Evolutionary conservation across 2,888 invertebrate genomes (phyloP), one percentile per base, ranked within the genome.

Genomic region (Synergus laeviventris): DNA sequence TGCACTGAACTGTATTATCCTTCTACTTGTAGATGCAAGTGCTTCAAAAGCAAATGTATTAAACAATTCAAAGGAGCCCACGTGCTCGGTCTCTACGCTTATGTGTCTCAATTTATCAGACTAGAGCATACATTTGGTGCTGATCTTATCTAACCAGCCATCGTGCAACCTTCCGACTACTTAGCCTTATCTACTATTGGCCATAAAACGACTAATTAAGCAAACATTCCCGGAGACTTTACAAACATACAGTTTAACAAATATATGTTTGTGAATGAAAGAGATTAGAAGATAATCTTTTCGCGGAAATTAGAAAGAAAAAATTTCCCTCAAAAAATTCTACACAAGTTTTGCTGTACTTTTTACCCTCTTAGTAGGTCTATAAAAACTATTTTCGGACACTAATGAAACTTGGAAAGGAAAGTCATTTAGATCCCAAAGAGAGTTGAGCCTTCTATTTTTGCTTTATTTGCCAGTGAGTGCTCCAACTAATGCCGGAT

Each of bases 11-110:
- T 66, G 66, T 16, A 66, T 66, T 66, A 66, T 66, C 45, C 31
- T 66, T 16, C 16, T 21, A 21, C 42, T 60, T 18, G 62, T 38
- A 36, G n/a, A 31, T 11, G 74, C 18, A 60, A 80, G 45, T 77
- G 70, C 70, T 73, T 74, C 75, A 80, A 79, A 81, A 80, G 79
- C 75, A 18, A 66, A 73, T 79, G 75, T 76, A 80, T 83, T 77
- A 74, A 74, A 18, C 36, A 75, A 66, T 70, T 75, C 38, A 66
- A 31, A 74, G 74, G 62, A 70, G 75, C 81, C 76, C 78, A 81
- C 80, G 84, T 80, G 74, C 80, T 78, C 66, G 74, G 24, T 49
- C 75, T 76, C 79, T 79, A 80, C 78, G 82, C 77, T 64, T 31
- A 75, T 38, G 18, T 38, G 62, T 16, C 18, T 11, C n/a, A 62